phyloP scores from a whole-genome alignment of 2,888 invertebrate genomes.

The Rhagonycha lutea region DNA sequence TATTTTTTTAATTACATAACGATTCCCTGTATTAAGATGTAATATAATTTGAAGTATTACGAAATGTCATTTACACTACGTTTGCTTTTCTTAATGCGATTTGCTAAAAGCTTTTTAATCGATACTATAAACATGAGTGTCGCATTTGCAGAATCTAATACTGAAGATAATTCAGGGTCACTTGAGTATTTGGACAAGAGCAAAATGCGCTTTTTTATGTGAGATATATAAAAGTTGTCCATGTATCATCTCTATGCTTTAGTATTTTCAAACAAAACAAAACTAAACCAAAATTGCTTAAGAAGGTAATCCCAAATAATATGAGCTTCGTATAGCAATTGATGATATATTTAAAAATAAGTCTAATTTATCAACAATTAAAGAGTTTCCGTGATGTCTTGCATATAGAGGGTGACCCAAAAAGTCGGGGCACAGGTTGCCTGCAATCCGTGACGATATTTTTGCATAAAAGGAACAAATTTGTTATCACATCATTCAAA shows the following conservation, averaged over 20 bases:
- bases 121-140: background rate
- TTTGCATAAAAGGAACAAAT: too few relatives aligned
- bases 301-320: too few relatives aligned
- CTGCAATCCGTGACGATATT: too few relatives aligned
- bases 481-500: too few relatives aligned
- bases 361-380: too few relatives aligned
- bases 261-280: background rate
- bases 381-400: too few relatives aligned
- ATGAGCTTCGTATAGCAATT: too few relatives aligned
- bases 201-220: background rate
- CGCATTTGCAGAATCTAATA: background rate
- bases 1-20: background rate
- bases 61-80: background rate
- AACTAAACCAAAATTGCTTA: background rate
- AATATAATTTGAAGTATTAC: background rate
- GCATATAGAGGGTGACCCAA: too few relatives aligned
- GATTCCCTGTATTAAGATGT: background rate
- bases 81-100: background rate
- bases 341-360: too few relatives aligned
- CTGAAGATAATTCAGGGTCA: background rate
- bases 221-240: background rate
- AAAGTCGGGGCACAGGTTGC: too few relatives aligned
- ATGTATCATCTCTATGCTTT: background rate
- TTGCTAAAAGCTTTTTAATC: slow-evolving; percentile 9
- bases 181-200: background rate